Evolutionary conservation across 2,888 invertebrate genomes (phyloP), one percentile per base, ranked within the genome.

Genomic region (Tachina lurida): DNA sequence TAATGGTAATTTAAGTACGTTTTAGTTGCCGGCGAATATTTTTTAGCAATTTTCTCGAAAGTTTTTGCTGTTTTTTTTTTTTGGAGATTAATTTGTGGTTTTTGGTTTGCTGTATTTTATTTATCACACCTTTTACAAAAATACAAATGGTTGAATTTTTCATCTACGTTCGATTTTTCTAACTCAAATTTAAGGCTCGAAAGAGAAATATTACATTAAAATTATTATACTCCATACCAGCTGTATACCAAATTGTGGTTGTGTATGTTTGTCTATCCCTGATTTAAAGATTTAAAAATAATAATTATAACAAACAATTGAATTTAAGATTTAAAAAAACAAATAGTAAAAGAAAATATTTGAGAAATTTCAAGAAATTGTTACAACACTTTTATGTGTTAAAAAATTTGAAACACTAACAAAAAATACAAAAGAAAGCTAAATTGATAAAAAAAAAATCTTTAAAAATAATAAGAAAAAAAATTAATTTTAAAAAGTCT

Each of bases 361-460:
- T 39, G 1, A 79, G 71, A 60, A 17, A n/a, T 1, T 31, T 17
- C 17, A 15, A 62, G 17, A 62, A 56, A 19, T 47, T 73, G 31
- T 47, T 47, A 60, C 31, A 47, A 17, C 39, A 43, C 22, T 1
- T 47, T 47, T 47, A 31, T 60, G n/a, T 73, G 47, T 47, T n/a
- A 49, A 70, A 43, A 10, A 22, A 41, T 47, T 47, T 47, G 3
- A 47, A 73, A 56, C 22, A 43, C 45, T 45, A 58, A 1, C 12
- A 17, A 4, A 31, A 45, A 58, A 45, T n/a, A 10, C 12, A 60
- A 67, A 45, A 49, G 47, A 63, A 47, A 63, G 70, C 10, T 15
- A 52, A 83, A 73, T 54, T 62, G 56, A 76, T 68, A 45, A 65
- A 78, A 62, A 19, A 22, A 31, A 43, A 58, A 54, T 22, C 1